A percentile compares a stretch with the other conserved stretches of the same genome.
Conservation (phyloP, 2,888 invertebrate genomes). For the Ophonus ardosiacus region DNA sequence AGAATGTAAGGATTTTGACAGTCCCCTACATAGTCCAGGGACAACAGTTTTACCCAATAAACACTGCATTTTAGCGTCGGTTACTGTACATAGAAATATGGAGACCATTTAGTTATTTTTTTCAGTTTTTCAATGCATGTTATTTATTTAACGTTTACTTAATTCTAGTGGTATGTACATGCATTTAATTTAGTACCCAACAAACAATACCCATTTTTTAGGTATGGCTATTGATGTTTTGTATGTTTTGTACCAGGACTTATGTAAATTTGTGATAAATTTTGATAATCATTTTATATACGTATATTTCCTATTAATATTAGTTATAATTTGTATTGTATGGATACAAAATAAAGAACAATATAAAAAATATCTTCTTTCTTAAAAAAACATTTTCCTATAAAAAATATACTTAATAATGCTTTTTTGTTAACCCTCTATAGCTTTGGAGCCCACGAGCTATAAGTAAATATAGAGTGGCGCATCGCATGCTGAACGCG, state of each 20-base stretch:
- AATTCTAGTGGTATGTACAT: background rate
- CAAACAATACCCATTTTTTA: background rate
- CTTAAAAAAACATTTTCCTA: background rate
- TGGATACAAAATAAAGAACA: conserved; percentile 24
- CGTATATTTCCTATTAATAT: conserved; percentile 39
- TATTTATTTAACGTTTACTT: background rate
- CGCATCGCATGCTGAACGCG: no score
- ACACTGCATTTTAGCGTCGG: conserved; percentile 88
- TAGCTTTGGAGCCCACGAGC: no score
- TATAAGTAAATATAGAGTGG: no score
- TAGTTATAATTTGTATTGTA: conserved; percentile 44
- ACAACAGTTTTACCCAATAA: conserved; percentile 72
- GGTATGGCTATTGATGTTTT: background rate
- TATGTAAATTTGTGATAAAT: conserved; percentile 49
- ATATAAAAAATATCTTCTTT: background rate
- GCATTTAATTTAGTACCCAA: background rate
- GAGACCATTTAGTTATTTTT: conserved; percentile 82
- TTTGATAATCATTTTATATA: conserved; percentile 39
- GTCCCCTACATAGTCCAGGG: conserved; percentile 13
- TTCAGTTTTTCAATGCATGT: conserved; percentile 19
- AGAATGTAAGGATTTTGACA: conserved; percentile 22
- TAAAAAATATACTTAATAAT: no score
- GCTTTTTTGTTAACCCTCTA: no score
- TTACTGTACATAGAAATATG: conserved; percentile 93
- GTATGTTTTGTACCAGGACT: background rate